Conservation (phyloP, 2,797 vertebrate species). For the Oreochromis grahami region DNA sequence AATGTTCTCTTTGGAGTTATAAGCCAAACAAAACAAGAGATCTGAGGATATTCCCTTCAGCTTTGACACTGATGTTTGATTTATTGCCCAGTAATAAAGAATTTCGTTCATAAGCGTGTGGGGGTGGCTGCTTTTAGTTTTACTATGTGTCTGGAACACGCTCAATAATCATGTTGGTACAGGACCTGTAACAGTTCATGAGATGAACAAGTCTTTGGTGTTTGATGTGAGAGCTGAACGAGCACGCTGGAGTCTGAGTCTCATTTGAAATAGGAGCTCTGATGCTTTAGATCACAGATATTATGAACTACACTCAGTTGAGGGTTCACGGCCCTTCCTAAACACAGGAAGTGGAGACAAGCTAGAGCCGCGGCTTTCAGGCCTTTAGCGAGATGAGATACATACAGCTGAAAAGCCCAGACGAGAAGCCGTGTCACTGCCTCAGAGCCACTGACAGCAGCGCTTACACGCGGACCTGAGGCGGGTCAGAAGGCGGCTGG, state of each 20-base stretch:
- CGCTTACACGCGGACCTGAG: background rate
- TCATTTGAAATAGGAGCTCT: background rate
- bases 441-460: background rate
- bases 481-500: background rate
- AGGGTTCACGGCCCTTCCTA: background rate
- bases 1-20: rapidly evolving
- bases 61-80: background rate
- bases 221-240: background rate
- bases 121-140: background rate
- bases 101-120: too few species aligned
- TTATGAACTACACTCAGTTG: background rate
- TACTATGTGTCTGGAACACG: background rate
- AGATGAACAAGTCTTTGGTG: background rate
- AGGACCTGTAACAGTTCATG: background rate
- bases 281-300: background rate
- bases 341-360: background rate
- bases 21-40: background rate
- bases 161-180: background rate
- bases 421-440: background rate
- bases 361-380: background rate
- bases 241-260: background rate
- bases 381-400: background rate
- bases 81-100: background rate
- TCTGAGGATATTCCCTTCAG: background rate
- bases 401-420: background rate